phyloP scores from a whole-genome alignment of 2,888 invertebrate genomes.

The Deroplatys truncata region DNA sequence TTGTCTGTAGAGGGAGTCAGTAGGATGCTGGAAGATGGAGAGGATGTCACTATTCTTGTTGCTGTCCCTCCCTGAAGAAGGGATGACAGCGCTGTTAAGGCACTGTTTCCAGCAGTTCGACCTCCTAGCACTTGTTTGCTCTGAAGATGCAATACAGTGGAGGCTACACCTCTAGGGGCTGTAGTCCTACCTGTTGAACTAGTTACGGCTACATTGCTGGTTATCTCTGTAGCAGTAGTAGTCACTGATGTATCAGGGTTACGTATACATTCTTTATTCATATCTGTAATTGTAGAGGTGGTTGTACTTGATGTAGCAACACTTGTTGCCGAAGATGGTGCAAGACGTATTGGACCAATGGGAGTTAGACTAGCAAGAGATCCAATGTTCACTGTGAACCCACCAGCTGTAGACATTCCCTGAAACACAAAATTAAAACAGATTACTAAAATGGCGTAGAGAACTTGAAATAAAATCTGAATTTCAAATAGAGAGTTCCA shows the following conservation, averaged over 20 bases:
- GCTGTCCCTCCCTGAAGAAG: constrained; percentile 38
- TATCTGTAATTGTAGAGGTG: neutral
- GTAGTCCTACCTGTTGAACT: constrained; percentile 2
- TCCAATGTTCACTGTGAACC: constrained; percentile 46
- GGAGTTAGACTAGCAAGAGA: constrained; percentile 44
- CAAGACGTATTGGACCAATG: constrained; percentile 43
- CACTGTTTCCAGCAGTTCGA: constrained; percentile 25
- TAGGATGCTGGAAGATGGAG: constrained; percentile 37
- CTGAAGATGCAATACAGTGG: constrained; percentile 25
- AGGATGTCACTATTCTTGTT: constrained; percentile 31
- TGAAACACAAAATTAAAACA: neutral
- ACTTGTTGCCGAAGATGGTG: constrained; percentile 34
- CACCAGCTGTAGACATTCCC: constrained; percentile 36
- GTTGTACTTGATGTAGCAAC: constrained; percentile 22
- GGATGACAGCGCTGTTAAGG: constrained; percentile 34
- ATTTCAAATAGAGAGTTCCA: no score
- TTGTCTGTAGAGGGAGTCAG: constrained; percentile 36
- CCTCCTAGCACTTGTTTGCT: constrained; percentile 27
- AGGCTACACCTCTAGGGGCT: neutral
- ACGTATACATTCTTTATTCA: neutral
- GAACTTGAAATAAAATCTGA: neutral
- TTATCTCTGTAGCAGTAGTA: neutral
- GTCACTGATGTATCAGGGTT: neutral
- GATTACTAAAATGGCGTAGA: neutral
- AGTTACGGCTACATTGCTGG: neutral